Evolutionary conservation across 2,797 vertebrate species (phyloP).

Genomic region (Malurus leucopterus): DNA sequence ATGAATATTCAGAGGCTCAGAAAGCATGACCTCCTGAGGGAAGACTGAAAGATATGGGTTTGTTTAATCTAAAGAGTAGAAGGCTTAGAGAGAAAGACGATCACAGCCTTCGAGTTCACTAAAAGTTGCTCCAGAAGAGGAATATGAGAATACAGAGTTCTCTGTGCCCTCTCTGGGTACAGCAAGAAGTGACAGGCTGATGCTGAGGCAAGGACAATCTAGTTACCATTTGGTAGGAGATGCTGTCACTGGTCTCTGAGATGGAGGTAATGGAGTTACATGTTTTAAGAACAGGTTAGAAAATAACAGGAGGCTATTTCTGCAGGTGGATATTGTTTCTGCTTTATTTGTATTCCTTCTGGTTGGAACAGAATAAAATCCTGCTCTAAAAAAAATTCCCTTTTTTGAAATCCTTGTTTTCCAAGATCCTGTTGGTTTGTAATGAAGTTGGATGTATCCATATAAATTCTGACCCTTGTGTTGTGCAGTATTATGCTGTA

Average conservation of each 20-base stretch:
- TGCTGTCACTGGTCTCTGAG: fast-evolving
- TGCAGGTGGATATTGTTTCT: neutral
- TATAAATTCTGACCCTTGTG: neutral
- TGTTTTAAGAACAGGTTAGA: neutral
- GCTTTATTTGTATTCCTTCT: neutral
- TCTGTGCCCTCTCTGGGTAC: neutral
- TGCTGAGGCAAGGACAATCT: neutral
- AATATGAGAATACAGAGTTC: neutral
- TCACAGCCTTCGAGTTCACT: neutral
- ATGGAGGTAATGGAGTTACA: neutral
- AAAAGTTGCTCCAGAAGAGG: neutral
- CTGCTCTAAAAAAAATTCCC: neutral
- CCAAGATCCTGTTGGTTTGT: neutral
- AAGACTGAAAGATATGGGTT: neutral
- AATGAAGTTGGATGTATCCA: neutral
- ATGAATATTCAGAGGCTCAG: slow-evolving; percentile 36
- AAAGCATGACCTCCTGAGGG: slow-evolving; percentile 27
- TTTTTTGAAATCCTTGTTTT: neutral
- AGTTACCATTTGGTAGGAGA: neutral
- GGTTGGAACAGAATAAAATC: neutral
- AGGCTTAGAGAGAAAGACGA: neutral
- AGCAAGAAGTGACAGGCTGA: neutral
- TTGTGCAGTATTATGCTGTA: neutral
- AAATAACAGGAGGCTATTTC: neutral
- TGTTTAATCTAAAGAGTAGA: slow-evolving; percentile 8